Base-by-base conservation (phyloP, 2,888 invertebrate species). In the Aspidapion aeneum region DNA sequence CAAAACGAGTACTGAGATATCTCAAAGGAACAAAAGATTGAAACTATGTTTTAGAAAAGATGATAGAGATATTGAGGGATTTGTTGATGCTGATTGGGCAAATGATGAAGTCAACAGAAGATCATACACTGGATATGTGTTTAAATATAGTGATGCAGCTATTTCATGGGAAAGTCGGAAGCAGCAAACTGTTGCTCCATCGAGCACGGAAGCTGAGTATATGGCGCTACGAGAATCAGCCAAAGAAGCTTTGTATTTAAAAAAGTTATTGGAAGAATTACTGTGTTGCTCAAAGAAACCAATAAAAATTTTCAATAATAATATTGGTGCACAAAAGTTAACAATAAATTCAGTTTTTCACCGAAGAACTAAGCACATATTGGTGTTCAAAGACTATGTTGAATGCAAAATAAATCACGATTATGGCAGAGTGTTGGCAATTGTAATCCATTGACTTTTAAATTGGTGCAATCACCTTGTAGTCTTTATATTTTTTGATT, bases 41-140 rank as follows among this genome's bases (percentile, higher is more conserved):
- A 2, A 3, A n/a, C 51, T 65, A 22, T 49, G 16, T 52, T 63
- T 57, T 17, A 58, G 3, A 35, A 22, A 49, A 18, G 54, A 55
- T 58, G 19, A 56, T 12, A 17, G 18, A 18, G 12, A 57, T 5
- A 57, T 62, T 17, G 1, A 21, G 19, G 57, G 59, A 7, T 62
- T 50, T 56, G 61, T 58, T 20, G 66, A 62, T 57, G 58, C 63
- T 17, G 62, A 64, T 57, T 64, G 65, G 64, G 60, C 35, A n/a
- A 61, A 48, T 55, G 51, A 63, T 64, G 56, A 50, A 50, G 54
- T 50, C 19, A 64, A 68, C 59, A 62, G 66, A 54, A 56, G 35
- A 7, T 35, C 35, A 3, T 35, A 35, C 35, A 35, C 35, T 3
- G 35, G 35, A 35, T 35, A 35, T 12, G 35, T 35, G 12, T 35